Base-by-base conservation (phyloP, 2,888 invertebrate genomes). In the Trachelus tabidus region DNA sequence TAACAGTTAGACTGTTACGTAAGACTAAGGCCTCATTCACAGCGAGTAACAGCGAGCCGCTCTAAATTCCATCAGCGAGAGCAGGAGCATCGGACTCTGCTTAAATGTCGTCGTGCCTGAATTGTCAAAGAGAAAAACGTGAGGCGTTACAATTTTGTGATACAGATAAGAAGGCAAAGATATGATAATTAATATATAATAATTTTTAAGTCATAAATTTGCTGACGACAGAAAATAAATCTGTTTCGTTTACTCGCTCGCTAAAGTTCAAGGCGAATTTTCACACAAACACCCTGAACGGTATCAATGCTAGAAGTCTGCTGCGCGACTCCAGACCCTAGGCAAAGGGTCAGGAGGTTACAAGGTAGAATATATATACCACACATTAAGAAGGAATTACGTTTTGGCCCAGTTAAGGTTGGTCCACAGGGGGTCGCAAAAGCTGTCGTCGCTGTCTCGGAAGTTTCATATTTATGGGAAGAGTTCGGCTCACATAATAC, bases 1-100 rank as follows among this genome's bases (percentile, higher is more conserved):
- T 77, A 79, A 79, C 79, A 75, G 75, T 75, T 75, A 75, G 56
- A 76, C 75, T 73, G 75, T 34, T 79, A 76, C 76, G 75, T 37
- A 80, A 79, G 75, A 12, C 35, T 56, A 56, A 56, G 56, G 56
- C 56, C 56, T 56, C 56, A 56, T 56, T 56, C 56, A 56, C 56
- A 56, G 9, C 56, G 56, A 9, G 56, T 23, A 56, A 23, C 9
- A 9, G 23, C 56, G 56, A 56, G 23, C 56, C 56, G 56, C 56
- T 56, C 56, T 56, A 56, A 56, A 56, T 56, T 56, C 56, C 56
- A 56, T 9, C 23, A 9, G 23, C 9, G 23, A 56, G 6, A 56
- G 9, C 23, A 56, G 56, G 56, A 56, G 23, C 56, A 56, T 56
- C 15, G 56, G 56, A 56, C 56, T 23, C 56, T 56, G 9, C 2